A percentile compares a stretch with the other conserved stretches of the same genome.
These are phyloP conservation scores for Volucella bombylans DNA, from an alignment of 2,888 invertebrate genomes.

Conservation along the genomic window DNA sequence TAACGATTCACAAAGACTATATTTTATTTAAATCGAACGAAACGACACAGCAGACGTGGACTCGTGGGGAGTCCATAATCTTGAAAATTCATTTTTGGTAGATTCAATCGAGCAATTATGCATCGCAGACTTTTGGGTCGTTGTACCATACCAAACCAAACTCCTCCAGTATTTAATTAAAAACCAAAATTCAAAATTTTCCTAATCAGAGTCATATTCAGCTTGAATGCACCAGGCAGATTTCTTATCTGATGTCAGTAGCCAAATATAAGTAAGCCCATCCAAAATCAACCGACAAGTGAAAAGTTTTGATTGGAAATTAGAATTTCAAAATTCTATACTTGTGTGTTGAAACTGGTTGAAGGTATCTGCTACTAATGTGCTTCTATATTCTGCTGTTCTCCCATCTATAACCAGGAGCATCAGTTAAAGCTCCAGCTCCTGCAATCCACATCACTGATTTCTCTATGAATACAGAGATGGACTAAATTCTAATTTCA, in stretches of 20 bases:
- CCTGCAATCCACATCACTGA: slow-evolving; percentile 29
- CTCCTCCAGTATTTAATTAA: slow-evolving; percentile 40
- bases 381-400: not conserved
- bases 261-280: slow-evolving; percentile 35
- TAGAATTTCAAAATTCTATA: slow-evolving; percentile 53
- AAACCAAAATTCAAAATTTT: slow-evolving; percentile 41
- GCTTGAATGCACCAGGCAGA: slow-evolving; percentile 1
- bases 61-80: no score
- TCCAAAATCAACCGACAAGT: slow-evolving; percentile 13
- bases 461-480: not conserved
- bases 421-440: no score
- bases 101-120: no score
- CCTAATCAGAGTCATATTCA: slow-evolving; percentile 50
- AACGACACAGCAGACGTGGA: no score
- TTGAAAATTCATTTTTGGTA: no score
- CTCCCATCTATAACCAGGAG: not conserved
- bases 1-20: no score
- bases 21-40: no score
- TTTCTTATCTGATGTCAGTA: not conserved
- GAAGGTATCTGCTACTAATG: not conserved
- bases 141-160: not conserved
- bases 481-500: slow-evolving; percentile 48
- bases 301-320: slow-evolving; percentile 56
- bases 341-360: slow-evolving; percentile 23
- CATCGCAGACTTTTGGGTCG: not conserved